These are phyloP conservation scores for Mallotus villosus DNA, from an alignment of 2,797 vertebrate genomes.

Conservation along the genomic window DNA sequence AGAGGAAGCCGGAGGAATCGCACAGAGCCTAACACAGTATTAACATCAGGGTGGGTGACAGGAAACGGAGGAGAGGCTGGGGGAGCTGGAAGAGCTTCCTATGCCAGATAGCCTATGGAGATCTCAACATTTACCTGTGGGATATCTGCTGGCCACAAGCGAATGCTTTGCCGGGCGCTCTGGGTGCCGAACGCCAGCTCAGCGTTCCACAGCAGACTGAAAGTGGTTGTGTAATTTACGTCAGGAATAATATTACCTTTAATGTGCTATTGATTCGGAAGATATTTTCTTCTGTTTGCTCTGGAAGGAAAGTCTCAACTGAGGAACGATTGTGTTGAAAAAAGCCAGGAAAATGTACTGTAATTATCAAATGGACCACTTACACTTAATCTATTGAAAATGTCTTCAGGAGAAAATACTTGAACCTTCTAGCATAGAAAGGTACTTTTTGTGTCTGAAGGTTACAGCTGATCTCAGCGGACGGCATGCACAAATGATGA, in stretches of 20 bases:
- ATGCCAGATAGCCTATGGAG: conserved; percentile 9
- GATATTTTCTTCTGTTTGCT: conserved; percentile 55
- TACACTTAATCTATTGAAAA: conserved; percentile 64
- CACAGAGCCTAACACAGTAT: conserved; percentile 25
- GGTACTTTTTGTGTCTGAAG: conserved; percentile 27
- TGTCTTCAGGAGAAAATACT: conserved; percentile 49
- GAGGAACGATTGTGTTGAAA: conserved; percentile 44
- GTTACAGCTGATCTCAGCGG: conserved; percentile 33
- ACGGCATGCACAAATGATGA: no score
- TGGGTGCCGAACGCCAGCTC: conserved; percentile 10
- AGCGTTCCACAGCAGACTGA: conserved; percentile 29
- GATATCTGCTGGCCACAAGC: conserved; percentile 2
- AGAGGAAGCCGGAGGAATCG: neutral
- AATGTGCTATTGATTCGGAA: conserved; percentile 44
- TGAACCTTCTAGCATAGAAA: conserved; percentile 29
- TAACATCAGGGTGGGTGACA: conserved; percentile 5
- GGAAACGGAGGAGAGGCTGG: conserved; percentile 20
- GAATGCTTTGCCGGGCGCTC: conserved; percentile 1
- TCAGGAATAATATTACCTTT: conserved; percentile 47
- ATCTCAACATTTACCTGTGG: neutral
- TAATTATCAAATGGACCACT: conserved; percentile 70
- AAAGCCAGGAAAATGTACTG: conserved; percentile 48
- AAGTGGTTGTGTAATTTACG: conserved; percentile 50
- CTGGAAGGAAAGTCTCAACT: conserved; percentile 47
- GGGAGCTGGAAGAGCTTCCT: conserved; percentile 15